Conservation (phyloP, 2,888 invertebrate genomes). For the Iphiclides podalirius region DNA sequence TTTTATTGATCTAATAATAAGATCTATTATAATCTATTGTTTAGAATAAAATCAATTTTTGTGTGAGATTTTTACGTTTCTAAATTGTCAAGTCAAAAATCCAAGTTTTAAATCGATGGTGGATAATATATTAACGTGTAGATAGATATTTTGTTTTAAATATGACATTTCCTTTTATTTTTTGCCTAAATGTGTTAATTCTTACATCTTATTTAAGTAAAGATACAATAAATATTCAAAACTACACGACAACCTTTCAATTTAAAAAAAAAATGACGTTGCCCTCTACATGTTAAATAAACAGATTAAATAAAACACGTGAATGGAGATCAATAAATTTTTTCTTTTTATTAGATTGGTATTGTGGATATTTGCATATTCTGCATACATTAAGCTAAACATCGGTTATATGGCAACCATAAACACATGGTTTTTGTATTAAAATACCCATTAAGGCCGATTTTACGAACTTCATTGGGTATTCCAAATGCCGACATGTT, state of each 20-base stretch:
- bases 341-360: slow-evolving; percentile 11
- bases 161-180: too few species aligned
- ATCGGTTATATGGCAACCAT: slow-evolving; percentile 9
- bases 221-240: not conserved
- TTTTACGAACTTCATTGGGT: slow-evolving; percentile 2
- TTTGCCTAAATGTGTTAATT: too few species aligned
- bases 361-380: slow-evolving; percentile 15
- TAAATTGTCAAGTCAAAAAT: too few species aligned
- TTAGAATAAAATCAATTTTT: too few species aligned
- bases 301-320: not conserved
- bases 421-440: slow-evolving; percentile 9
- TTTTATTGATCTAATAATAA: too few species aligned
- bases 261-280: not conserved
- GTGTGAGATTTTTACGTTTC: too few species aligned
- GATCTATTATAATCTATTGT: too few species aligned
- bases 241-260: not conserved
- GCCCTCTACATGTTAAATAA: not conserved
- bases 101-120: too few species aligned
- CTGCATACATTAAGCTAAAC: slow-evolving; percentile 8
- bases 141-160: too few species aligned
- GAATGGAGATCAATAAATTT: slow-evolving; percentile 14
- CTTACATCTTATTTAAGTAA: too few species aligned
- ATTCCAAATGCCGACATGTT: slow-evolving; percentile 9
- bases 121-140: too few species aligned
- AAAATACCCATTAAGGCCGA: slow-evolving; percentile 9